Evolutionary conservation across 2,113 vertebrate species (phyloP).

Genomic region (Rynchops niger): DNA sequence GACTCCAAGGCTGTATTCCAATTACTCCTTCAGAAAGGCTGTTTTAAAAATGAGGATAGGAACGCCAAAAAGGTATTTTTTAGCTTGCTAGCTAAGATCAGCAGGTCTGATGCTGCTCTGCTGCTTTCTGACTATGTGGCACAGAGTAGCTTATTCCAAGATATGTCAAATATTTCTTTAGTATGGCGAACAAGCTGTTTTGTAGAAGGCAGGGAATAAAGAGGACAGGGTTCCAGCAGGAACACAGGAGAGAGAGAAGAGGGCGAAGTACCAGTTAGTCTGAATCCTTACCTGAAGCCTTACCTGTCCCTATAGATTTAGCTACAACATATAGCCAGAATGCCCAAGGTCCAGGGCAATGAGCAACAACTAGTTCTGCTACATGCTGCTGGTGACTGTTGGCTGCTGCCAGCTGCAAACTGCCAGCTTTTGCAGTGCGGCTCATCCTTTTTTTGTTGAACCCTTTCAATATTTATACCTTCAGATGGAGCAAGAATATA

Average conservation of each 20-base stretch:
- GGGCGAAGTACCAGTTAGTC: background rate
- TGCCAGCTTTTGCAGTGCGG: background rate
- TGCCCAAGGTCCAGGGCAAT: accelerated
- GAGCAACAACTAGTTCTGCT: background rate
- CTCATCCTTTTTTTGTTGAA: background rate
- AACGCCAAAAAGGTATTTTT: background rate
- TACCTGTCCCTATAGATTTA: background rate
- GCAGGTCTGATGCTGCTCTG: background rate
- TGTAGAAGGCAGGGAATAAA: background rate
- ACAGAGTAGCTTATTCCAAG: background rate
- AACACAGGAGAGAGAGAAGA: background rate
- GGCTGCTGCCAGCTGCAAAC: background rate
- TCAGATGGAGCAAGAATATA: background rate
- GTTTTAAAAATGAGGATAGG: background rate
- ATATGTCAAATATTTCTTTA: background rate
- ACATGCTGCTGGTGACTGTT: background rate
- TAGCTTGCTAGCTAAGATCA: background rate
- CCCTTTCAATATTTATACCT: background rate
- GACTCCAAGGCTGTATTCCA: background rate
- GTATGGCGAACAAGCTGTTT: background rate
- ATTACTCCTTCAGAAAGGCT: background rate
- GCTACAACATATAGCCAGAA: background rate
- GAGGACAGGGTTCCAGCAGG: background rate
- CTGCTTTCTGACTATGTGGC: background rate
- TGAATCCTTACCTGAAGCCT: background rate